phyloP scores from a whole-genome alignment of 2,888 invertebrate species.

The Clanis bilineata region DNA sequence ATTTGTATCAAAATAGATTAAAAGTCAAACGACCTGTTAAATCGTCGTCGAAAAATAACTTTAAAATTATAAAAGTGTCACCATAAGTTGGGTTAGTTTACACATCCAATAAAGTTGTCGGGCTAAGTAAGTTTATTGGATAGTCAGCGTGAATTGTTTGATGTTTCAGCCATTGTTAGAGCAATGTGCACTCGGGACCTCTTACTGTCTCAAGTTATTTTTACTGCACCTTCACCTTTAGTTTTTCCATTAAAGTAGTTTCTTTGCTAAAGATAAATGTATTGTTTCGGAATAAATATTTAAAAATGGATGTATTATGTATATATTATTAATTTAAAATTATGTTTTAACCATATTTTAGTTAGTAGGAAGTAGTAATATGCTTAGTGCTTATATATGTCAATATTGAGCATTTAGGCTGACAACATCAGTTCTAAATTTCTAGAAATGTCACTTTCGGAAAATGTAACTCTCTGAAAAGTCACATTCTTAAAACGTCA shows the following conservation, averaged over 20 bases:
- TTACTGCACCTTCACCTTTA: constrained; percentile 41
- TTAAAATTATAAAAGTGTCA: background rate
- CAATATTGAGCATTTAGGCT: too few species aligned
- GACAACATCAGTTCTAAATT: too few species aligned
- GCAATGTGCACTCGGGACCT: constrained; percentile 49
- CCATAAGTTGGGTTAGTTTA: constrained; percentile 43
- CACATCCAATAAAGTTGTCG: constrained; percentile 61
- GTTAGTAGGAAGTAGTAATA: too few species aligned
- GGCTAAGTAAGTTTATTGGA: constrained; percentile 41
- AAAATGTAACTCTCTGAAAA: too few species aligned
- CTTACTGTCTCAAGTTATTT: constrained; percentile 57
- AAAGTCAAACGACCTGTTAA: background rate
- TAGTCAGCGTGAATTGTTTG: constrained; percentile 55
- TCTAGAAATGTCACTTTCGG: too few species aligned
- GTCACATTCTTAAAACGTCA: too few species aligned
- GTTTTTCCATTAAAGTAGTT: constrained; percentile 33
- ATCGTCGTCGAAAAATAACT: background rate
- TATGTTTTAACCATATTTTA: too few species aligned
- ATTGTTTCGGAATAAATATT: background rate
- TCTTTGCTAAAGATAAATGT: background rate
- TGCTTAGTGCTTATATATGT: too few species aligned
- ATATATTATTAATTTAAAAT: background rate
- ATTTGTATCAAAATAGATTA: background rate
- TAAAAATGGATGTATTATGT: background rate
- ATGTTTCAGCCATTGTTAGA: constrained; percentile 46